Percentiles rank a stretch among this genome's conserved stretches.
These are phyloP conservation scores for Pollachius pollachius DNA, from an alignment of 2,113 vertebrate genomes.

Conservation along the genomic window DNA sequence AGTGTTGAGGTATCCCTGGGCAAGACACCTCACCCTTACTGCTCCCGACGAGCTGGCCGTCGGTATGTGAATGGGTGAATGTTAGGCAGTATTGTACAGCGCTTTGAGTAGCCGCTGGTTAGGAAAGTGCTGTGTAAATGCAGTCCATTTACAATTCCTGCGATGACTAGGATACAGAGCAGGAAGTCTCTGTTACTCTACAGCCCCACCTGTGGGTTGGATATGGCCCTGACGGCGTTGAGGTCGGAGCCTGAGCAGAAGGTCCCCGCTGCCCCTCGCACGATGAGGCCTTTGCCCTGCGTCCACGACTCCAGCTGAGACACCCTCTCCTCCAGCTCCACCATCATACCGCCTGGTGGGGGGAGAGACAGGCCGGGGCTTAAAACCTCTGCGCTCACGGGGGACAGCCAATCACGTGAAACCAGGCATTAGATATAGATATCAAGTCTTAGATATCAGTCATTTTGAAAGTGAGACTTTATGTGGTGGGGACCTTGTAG, in stretches of 20 bases:
- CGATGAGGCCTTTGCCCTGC: slow-evolving; percentile 89
- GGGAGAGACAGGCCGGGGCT: neutral
- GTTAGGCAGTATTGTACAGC: too few species aligned
- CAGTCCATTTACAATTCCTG: neutral
- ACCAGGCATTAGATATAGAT: too few species aligned
- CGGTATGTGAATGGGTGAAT: too few species aligned
- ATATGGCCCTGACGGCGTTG: slow-evolving; percentile 81
- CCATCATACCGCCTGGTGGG: slow-evolving; percentile 88
- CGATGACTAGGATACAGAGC: neutral
- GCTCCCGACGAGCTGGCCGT: too few species aligned
- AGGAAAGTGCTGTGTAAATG: too few species aligned
- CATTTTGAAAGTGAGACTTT: too few species aligned
- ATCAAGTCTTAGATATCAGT: too few species aligned
- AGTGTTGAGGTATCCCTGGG: neutral
- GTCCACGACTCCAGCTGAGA: slow-evolving; percentile 88
- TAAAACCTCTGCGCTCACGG: neutral
- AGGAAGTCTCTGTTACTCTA: neutral
- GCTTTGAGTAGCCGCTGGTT: too few species aligned
- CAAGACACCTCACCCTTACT: too few species aligned
- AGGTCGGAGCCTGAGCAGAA: slow-evolving; percentile 96
- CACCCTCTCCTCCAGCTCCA: slow-evolving; percentile 86
- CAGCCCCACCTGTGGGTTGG: slow-evolving; percentile 78
- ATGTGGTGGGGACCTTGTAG: too few species aligned
- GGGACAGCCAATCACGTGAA: too few species aligned
- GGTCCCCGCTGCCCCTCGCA: slow-evolving; percentile 82